These are phyloP conservation scores for Tetragonula carbonaria DNA, from an alignment of 2,888 invertebrate species.

Conservation along the genomic window DNA sequence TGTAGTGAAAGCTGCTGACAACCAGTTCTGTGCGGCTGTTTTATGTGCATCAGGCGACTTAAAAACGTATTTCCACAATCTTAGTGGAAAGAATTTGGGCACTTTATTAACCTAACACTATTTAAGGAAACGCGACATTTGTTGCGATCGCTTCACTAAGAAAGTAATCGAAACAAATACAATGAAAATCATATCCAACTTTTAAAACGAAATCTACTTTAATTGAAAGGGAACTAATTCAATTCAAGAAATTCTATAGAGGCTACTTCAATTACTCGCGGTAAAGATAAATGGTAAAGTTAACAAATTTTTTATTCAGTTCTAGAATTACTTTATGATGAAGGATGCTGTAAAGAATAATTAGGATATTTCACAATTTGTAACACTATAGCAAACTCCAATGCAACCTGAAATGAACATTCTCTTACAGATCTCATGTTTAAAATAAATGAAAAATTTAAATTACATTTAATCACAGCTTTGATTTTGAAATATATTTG, in stretches of 20 bases:
- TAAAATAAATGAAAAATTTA: no score
- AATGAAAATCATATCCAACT: neutral
- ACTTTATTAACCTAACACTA: neutral
- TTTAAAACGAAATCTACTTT: neutral
- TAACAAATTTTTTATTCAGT: no score
- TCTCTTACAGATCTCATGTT: neutral
- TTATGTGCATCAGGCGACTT: neutral
- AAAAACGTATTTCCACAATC: neutral
- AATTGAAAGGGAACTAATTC: no score
- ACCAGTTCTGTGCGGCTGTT: no score
- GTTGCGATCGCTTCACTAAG: neutral
- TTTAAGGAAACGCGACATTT: no score
- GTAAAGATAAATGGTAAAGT: neutral
- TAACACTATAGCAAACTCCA: neutral
- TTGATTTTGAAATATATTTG: no score
- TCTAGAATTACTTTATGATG: no score
- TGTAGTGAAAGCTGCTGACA: neutral
- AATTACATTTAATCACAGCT: no score
- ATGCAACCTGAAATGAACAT: neutral
- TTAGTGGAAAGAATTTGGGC: neutral
- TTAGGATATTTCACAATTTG: neutral
- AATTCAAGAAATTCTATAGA: no score
- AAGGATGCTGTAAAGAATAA: no score
- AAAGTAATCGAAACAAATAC: neutral
- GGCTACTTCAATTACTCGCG: neutral